A percentile compares a stretch with the other conserved stretches of the same genome.
Conservation (phyloP, 2,797 vertebrate genomes). For the Carduelis carduelis region DNA sequence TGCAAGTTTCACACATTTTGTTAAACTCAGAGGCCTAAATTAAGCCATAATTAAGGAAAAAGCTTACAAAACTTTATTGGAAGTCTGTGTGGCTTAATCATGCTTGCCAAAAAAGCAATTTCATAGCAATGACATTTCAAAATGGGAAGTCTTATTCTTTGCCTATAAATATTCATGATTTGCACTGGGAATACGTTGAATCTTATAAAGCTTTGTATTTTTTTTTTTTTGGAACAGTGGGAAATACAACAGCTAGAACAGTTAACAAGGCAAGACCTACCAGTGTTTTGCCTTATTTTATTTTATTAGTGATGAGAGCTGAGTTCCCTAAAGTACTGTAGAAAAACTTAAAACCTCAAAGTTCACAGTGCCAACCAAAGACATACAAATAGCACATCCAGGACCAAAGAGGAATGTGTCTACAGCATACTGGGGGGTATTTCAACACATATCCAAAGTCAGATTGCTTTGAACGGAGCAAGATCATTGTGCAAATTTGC, state of each 20-base stretch:
- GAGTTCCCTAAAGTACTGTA: background rate
- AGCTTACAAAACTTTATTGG: constrained; percentile 36
- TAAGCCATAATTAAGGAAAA: constrained; percentile 36
- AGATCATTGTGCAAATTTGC: background rate
- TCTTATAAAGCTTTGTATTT: background rate
- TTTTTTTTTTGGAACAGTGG: background rate
- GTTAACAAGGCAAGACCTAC: constrained; percentile 10
- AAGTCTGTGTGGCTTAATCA: background rate
- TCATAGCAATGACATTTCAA: constrained; percentile 24
- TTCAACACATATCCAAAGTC: background rate
- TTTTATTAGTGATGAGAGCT: constrained; percentile 10
- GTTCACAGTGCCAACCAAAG: background rate
- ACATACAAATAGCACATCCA: background rate
- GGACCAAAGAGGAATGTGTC: background rate
- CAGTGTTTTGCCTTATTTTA: background rate
- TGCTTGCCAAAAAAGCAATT: constrained; percentile 18
- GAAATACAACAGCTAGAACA: constrained; percentile 7
- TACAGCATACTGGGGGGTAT: background rate
- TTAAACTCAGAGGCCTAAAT: background rate
- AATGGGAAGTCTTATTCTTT: constrained; percentile 20
- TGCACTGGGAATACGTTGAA: constrained; percentile 9
- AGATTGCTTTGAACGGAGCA: background rate
- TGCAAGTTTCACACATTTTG: background rate
- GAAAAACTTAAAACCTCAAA: constrained; percentile 14
- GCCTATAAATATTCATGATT: constrained; percentile 39